Evolutionary conservation across 1,140 invertebrate genomes (phyloP).

Genomic region (Philotrypesis tridentata): DNA sequence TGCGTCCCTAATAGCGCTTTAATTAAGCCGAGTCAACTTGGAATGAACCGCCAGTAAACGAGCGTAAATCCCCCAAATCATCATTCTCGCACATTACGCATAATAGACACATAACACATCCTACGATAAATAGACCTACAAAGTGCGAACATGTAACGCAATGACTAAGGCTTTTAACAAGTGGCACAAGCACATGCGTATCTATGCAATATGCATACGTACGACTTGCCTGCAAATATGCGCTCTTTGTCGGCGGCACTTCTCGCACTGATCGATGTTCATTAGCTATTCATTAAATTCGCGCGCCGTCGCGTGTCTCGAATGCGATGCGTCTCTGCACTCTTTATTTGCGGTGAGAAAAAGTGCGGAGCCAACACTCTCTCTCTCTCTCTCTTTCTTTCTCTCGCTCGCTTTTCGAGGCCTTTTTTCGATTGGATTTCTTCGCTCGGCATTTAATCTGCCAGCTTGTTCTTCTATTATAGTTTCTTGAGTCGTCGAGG

Average conservation of each 20-base stretch:
- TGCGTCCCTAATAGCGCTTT: no score
- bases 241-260: neutral
- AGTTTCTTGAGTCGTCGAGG: neutral
- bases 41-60: no score
- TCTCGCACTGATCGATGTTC: constrained; percentile 19
- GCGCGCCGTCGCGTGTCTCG: constrained; percentile 34
- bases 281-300: constrained; percentile 46
- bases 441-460: constrained; percentile 21
- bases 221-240: neutral
- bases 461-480: neutral
- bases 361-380: constrained; percentile 19
- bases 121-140: no score
- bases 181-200: neutral
- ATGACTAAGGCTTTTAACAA: neutral
- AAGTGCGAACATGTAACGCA: no score
- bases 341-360: constrained; percentile 15
- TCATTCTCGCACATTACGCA: no score
- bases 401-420: constrained; percentile 10
- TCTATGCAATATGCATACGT: neutral
- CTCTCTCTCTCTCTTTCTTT: neutral
- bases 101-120: no score
- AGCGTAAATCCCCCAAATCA: no score
- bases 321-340: neutral
- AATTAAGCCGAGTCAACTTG: no score
- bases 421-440: neutral